A percentile compares a stretch with the other conserved stretches of the same genome.
Conservation (phyloP, 2,113 vertebrate genomes). For the Nicator chloris region DNA sequence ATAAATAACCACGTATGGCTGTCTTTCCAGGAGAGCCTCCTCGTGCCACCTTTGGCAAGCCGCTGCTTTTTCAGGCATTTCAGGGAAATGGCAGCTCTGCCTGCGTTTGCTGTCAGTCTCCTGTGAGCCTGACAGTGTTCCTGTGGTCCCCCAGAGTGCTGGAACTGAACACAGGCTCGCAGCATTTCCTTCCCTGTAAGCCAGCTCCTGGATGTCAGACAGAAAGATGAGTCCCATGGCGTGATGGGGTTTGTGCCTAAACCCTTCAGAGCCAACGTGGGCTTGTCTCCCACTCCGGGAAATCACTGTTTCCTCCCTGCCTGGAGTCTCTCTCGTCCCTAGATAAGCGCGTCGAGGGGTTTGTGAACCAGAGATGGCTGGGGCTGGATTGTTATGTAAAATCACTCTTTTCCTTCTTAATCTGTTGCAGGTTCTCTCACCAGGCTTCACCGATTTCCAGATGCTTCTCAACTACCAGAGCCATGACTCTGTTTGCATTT, state of each 20-base stretch:
- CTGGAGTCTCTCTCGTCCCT: neutral
- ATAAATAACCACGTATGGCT: neutral
- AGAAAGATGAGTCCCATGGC: neutral
- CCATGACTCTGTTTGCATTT: neutral
- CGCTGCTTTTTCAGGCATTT: neutral
- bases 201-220: neutral
- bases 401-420: neutral
- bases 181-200: neutral
- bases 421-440: neutral
- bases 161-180: neutral
- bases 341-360: neutral
- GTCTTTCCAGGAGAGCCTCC: neutral
- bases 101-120: neutral
- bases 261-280: neutral
- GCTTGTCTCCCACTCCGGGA: neutral
- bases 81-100: neutral
- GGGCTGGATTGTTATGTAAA: neutral
- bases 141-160: neutral
- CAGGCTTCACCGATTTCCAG: neutral
- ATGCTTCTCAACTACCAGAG: neutral
- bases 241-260: neutral
- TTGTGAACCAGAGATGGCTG: neutral
- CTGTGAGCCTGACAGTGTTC: neutral
- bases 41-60: neutral
- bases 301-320: neutral